A percentile compares a stretch with the other conserved stretches of the same genome.
These are phyloP conservation scores for Antheraea yamamai DNA, from an alignment of 2,888 invertebrate species.

Conservation along the genomic window DNA sequence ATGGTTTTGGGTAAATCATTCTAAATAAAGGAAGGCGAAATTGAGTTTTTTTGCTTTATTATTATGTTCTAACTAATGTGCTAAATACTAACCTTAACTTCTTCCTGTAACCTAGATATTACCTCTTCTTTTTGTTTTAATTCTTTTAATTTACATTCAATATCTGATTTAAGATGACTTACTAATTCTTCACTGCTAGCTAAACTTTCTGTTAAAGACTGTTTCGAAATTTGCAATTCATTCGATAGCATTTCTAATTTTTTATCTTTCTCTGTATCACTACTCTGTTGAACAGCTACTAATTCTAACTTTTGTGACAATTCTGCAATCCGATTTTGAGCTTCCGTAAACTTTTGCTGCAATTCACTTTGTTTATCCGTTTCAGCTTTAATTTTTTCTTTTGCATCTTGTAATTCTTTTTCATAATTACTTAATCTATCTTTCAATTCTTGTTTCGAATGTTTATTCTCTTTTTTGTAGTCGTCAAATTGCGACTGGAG, in stretches of 20 bases:
- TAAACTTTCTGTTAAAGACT: constrained; percentile 59
- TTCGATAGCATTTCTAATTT: constrained; percentile 68
- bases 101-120: constrained; percentile 65
- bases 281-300: constrained; percentile 64
- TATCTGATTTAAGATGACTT: constrained; percentile 61
- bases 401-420: constrained; percentile 64
- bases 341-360: constrained; percentile 60
- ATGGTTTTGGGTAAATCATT: too few species aligned
- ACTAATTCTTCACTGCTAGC: constrained; percentile 64
- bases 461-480: constrained; percentile 73
- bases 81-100: constrained; percentile 59
- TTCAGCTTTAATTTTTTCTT: constrained; percentile 63
- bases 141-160: constrained; percentile 67
- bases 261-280: constrained; percentile 65
- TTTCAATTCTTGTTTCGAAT: constrained; percentile 76
- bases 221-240: constrained; percentile 69
- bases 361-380: constrained; percentile 64
- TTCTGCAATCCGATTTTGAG: constrained; percentile 63
- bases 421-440: constrained; percentile 82
- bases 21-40: too few species aligned
- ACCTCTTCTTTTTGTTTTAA: constrained; percentile 66
- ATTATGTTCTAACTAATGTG: neutral
- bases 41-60: neutral
- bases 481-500: constrained; percentile 69
- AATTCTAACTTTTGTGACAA: constrained; percentile 72